These are phyloP conservation scores for Amaurobius ferox DNA, from an alignment of 2,888 invertebrate genomes.

Conservation along the genomic window DNA sequence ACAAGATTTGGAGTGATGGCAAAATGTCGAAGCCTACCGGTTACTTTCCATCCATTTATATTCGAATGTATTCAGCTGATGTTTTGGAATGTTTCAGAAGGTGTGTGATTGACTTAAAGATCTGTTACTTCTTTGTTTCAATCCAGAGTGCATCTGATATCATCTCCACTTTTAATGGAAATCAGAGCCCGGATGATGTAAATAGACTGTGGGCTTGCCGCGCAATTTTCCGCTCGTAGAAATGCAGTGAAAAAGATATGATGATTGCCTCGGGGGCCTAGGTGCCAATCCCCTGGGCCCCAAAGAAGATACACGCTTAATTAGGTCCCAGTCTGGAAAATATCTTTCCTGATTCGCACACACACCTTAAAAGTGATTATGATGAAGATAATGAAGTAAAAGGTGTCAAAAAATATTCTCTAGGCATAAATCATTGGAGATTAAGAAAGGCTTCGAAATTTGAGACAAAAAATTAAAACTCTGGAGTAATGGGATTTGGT, in stretches of 20 bases:
- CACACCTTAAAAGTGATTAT: conserved; percentile 57
- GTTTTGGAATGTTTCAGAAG: not conserved
- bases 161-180: conserved; percentile 40
- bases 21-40: no score
- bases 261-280: not conserved
- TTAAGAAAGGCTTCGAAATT: not conserved
- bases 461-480: conserved; percentile 12
- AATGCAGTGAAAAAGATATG: conserved; percentile 32
- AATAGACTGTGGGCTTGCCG: conserved; percentile 40
- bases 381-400: conserved; percentile 29
- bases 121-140: not conserved
- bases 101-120: not conserved
- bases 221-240: conserved; percentile 26
- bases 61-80: no score
- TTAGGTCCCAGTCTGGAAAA: conserved; percentile 29
- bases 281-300: conserved; percentile 11
- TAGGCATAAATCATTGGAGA: conserved; percentile 30
- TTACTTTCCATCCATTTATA: no score
- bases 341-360: conserved; percentile 9
- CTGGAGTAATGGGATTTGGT: conserved; percentile 13
- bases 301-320: conserved; percentile 32
- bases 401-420: conserved; percentile 50
- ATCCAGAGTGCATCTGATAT: conserved; percentile 9
- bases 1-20: no score
- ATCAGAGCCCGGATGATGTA: conserved; percentile 17